These are phyloP conservation scores for Hypomesus transpacificus DNA, from an alignment of 2,113 vertebrate genomes.

Conservation along the genomic window DNA sequence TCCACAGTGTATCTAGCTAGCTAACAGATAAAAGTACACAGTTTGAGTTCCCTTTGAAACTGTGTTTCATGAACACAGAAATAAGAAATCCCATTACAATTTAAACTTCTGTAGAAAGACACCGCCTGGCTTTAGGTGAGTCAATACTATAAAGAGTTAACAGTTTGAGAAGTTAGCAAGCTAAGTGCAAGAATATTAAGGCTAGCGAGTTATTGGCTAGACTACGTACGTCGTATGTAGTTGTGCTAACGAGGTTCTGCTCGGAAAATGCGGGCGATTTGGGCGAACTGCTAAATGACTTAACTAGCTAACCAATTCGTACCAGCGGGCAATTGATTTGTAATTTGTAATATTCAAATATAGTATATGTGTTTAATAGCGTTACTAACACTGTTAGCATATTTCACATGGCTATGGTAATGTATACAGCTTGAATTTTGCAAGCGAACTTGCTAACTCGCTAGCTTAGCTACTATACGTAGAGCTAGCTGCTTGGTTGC, in stretches of 20 bases:
- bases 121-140: slow-evolving; percentile 42
- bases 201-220: not conserved
- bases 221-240: not conserved
- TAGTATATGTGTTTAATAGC: too few species aligned
- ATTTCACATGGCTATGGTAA: too few species aligned
- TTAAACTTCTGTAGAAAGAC: slow-evolving; percentile 7
- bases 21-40: not conserved
- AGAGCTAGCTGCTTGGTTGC: too few species aligned
- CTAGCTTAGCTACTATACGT: too few species aligned
- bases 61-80: slow-evolving; percentile 34
- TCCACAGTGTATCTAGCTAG: slow-evolving; percentile 27
- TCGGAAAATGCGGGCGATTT: too few species aligned
- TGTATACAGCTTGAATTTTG: too few species aligned
- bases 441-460: too few species aligned
- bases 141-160: not conserved
- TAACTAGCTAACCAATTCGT: too few species aligned
- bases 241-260: not conserved
- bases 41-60: not conserved
- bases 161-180: not conserved
- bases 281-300: too few species aligned
- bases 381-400: too few species aligned
- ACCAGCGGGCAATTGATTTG: too few species aligned
- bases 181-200: not conserved
- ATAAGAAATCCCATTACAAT: not conserved
- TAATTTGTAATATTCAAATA: too few species aligned